Evolutionary conservation across 2,888 invertebrate genomes (phyloP).

Genomic region (Cheilosia variabilis): DNA sequence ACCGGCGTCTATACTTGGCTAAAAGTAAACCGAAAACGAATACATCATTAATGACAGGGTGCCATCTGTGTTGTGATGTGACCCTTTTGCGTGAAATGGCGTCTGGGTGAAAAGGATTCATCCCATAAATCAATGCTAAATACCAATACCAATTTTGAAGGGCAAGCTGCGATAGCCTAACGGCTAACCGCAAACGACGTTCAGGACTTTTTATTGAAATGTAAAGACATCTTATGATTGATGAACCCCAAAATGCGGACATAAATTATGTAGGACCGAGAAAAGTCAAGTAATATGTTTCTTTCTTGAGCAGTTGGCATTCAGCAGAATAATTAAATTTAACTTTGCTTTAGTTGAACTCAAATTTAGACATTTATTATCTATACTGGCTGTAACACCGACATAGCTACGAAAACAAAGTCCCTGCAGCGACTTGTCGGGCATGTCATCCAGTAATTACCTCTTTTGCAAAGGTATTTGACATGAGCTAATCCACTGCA

Average conservation of each 20-base stretch:
- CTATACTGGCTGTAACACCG: no score
- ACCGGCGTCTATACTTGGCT: neutral
- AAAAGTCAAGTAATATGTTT: slow-evolving; percentile 16
- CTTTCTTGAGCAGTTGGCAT: neutral
- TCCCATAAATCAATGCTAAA: slow-evolving; percentile 62
- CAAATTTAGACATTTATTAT: no score
- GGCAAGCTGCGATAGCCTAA: slow-evolving; percentile 1
- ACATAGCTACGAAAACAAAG: no score
- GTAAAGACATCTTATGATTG: slow-evolving; percentile 46
- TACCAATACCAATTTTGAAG: slow-evolving; percentile 16
- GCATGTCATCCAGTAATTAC: no score
- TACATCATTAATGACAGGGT: slow-evolving; percentile 52
- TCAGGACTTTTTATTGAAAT: neutral
- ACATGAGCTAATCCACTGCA: no score
- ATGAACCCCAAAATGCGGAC: slow-evolving; percentile 31
- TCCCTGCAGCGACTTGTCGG: no score
- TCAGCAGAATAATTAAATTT: no score
- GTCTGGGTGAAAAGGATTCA: slow-evolving; percentile 48
- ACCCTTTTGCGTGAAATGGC: slow-evolving; percentile 42
- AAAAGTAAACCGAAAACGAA: slow-evolving; percentile 15
- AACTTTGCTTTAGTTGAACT: no score
- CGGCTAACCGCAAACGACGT: slow-evolving; percentile 10
- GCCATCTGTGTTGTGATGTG: slow-evolving; percentile 40
- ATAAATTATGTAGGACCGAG: slow-evolving; percentile 11
- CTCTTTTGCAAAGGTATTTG: no score